Percentiles rank a stretch among this genome's conserved stretches.
phyloP scores from a whole-genome alignment of 2,888 invertebrate genomes.

The Idaea dimidiata region DNA sequence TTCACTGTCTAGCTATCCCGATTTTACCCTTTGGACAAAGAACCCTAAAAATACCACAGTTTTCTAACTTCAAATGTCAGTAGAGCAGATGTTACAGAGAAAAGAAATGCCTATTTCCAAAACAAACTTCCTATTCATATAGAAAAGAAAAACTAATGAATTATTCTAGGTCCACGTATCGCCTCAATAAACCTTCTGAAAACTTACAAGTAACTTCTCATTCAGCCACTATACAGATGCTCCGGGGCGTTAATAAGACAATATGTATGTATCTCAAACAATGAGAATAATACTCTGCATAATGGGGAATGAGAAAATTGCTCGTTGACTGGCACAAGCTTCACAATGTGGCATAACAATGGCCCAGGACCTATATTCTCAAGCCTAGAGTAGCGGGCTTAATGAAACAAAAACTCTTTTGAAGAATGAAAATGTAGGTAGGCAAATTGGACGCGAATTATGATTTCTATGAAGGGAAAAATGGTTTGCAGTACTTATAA shows the following conservation, averaged over 20 bases:
- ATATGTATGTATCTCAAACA: conserved; percentile 64
- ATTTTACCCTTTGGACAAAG: too few species aligned
- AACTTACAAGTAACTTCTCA: conserved; percentile 27
- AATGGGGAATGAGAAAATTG: conserved; percentile 75
- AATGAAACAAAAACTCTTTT: conserved; percentile 71
- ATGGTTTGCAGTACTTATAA: conserved; percentile 14
- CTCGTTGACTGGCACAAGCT: conserved; percentile 64
- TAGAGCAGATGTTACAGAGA: background rate
- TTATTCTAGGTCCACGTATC: background rate
- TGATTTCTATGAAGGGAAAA: conserved; percentile 30
- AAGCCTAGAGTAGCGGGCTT: conserved; percentile 53
- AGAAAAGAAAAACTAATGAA: background rate
- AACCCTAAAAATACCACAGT: background rate
- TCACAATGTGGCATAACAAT: conserved; percentile 74
- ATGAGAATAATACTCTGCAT: conserved; percentile 70
- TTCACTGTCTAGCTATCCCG: too few species aligned
- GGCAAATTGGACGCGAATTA: conserved; percentile 50
- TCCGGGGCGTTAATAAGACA: conserved; percentile 51
- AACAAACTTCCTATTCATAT: background rate
- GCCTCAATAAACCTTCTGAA: conserved; percentile 11
- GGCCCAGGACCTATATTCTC: conserved; percentile 62
- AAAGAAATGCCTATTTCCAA: background rate
- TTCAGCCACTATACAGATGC: conserved; percentile 32
- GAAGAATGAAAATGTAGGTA: conserved; percentile 60
- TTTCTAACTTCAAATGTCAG: background rate